phyloP scores from a whole-genome alignment of 2,113 vertebrate genomes.

The Psilopsiagon aymara region DNA sequence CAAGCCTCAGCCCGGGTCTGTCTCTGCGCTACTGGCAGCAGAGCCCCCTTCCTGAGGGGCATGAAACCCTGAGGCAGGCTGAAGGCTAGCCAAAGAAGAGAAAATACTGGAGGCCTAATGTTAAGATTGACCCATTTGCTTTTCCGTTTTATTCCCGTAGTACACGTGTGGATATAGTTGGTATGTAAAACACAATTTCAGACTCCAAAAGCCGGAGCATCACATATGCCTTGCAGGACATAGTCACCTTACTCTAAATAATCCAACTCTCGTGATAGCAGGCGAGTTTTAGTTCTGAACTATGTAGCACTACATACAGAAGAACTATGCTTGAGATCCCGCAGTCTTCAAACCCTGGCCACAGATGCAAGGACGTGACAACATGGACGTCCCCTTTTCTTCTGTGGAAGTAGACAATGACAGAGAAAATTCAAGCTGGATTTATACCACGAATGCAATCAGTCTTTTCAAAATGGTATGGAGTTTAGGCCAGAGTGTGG shows the following conservation, averaged over 20 bases:
- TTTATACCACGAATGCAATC: background rate
- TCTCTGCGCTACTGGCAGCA: background rate
- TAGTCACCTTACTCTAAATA: background rate
- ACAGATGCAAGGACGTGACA: background rate
- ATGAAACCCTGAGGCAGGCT: background rate
- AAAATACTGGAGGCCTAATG: background rate
- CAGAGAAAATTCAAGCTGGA: background rate
- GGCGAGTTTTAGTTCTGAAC: background rate
- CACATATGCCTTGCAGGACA: background rate
- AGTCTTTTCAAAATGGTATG: background rate
- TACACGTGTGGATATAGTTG: background rate
- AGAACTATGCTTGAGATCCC: background rate
- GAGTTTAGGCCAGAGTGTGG: background rate
- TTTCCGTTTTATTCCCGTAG: background rate
- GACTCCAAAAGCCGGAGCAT: background rate
- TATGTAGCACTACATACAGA: background rate
- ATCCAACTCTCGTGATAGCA: background rate
- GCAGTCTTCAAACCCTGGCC: background rate
- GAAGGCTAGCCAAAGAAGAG: background rate
- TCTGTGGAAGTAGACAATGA: background rate
- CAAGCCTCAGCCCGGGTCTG: background rate
- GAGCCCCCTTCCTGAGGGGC: background rate
- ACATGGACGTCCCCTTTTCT: background rate
- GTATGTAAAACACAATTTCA: background rate
- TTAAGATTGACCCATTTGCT: background rate